Evolutionary conservation across 2,113 vertebrate genomes (phyloP), one percentile per base, ranked within the genome.

Genomic region (Catagonus wagneri): DNA sequence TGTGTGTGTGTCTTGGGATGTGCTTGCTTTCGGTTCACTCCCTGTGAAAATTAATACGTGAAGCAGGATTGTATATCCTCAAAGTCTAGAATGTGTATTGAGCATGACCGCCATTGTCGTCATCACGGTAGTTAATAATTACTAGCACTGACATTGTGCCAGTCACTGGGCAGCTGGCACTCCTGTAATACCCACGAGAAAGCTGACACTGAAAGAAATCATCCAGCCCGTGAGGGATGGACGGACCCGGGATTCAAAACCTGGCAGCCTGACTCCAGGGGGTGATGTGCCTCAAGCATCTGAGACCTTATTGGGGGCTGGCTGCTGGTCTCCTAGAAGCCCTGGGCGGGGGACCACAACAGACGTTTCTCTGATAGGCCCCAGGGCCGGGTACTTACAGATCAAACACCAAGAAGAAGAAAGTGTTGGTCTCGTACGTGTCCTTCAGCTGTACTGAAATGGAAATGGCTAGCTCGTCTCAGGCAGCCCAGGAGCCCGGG

Each of bases 341-440:
- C 29, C 72, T 66, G 74, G 34, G 1, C 13, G 11, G 65, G 32
- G 50, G 52, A 10, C 17, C 6, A 44, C 32, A 44, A 3, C 7
- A 54, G 3, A 12, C 52, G 25, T 17, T 36, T 84, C 54, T 96
- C 34, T 1, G 0, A 27, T 9, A 52, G 63, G 16, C 68, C 32
- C 15, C 36, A 44, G 93, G 74, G 61, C 60, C 93, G 72, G 85
- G 89, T 98, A 99, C 99, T 99, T 98, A 99, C 99, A 99, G 97
- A 96, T 99, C 99, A 98, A 99, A 99, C 94, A 99, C 99, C 98
- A 99, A 97, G 99, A 99, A 99, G 99, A 99, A 99, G 98, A 99
- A 99, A 92, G 99, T 99, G 83, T 99, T 99, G 96, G 99, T 99
- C 98, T 99, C 99, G 5, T 98, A 99, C 97, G 98, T 99, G 98